Evolutionary conservation across 2,888 invertebrate species (phyloP).

Genomic region (Melanchra persicariae): DNA sequence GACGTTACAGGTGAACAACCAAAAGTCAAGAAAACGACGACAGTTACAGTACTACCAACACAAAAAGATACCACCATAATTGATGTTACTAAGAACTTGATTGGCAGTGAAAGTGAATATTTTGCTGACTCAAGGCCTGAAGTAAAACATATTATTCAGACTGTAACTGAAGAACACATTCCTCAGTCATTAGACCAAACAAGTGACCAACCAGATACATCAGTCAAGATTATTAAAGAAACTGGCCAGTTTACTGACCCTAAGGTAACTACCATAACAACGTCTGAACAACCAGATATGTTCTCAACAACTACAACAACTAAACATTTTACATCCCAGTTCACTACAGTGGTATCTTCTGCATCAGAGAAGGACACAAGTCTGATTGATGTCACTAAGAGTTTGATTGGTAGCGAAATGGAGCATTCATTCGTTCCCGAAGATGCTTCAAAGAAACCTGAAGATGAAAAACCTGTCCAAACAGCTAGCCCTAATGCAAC

Average conservation of each 20-base stretch:
- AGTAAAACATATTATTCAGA: conserved; percentile 25
- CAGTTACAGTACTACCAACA: conserved; percentile 34
- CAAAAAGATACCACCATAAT: conserved; percentile 34
- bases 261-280: conserved; percentile 13
- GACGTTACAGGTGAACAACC: conserved; percentile 27
- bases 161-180: conserved; percentile 12
- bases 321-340: conserved; percentile 38
- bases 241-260: conserved; percentile 35
- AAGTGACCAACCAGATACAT: conserved; percentile 18
- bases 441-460: conserved; percentile 8
- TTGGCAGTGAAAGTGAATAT: conserved; percentile 68
- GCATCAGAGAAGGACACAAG: conserved; percentile 30
- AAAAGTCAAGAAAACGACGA: conserved; percentile 37
- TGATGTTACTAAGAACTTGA: conserved; percentile 60
- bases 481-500: conserved; percentile 31
- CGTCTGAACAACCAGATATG: conserved; percentile 32
- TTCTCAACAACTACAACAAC: conserved; percentile 35
- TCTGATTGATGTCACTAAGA: conserved; percentile 41
- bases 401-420: conserved; percentile 47
- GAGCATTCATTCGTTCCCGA: conserved; percentile 20
- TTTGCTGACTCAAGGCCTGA: conserved; percentile 43
- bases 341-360: conserved; percentile 40
- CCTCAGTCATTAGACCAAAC: conserved; percentile 9
- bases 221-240: conserved; percentile 39
- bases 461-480: background rate